Base-by-base conservation (phyloP, 2,113 vertebrate genomes). In the Suricata suricatta region DNA sequence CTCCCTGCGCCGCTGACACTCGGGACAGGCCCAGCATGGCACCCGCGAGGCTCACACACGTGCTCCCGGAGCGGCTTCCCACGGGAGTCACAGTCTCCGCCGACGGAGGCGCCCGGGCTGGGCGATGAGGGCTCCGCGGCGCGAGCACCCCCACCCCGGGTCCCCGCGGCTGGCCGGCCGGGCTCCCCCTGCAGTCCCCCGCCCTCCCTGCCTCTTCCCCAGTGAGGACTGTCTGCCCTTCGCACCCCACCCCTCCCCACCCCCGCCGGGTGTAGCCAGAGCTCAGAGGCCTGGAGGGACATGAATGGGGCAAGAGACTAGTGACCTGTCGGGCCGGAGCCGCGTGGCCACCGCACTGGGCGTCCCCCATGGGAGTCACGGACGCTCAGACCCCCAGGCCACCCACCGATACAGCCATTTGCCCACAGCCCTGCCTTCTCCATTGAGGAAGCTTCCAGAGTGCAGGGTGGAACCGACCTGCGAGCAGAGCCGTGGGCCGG, bases 21-120 rank as follows among this genome's bases (percentile, higher is more conserved):
- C 1, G 0, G 57, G 57, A 63, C 2, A 0, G 3, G 1, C 27
- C 81, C 16, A 1, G 4, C 0, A 1, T 6, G 17, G 3, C 15
- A 11, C n/a, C 25, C 9, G 0, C 3, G 63, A 27, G 29, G 27
- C 27, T 19, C 9, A 38, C 8, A 19, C 31, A 13, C 47, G 12
- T n/a, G 47, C 3, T n/a, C 33, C 14, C 41, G 19, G 9, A 79
- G 9, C 2, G 0, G 29, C 10, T 63, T 29, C 35, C 52, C 2
- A 7, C 15, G 1, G 23, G 54, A 25, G 23, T 25, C 38, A 23
- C 14, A 57, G 27, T 12, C 54, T 29, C 57, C 2, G 3, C 23
- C 8, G 29, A 54, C 35, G 10, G 35, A 2, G 8, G n/a, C 9
- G 3, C 0, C 4, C 3, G 25, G 35, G 57, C 57, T 0, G 3